A percentile compares a stretch with the other conserved stretches of the same genome.
phyloP scores from a whole-genome alignment of 2,888 invertebrate species.

The Steromphala cineraria region DNA sequence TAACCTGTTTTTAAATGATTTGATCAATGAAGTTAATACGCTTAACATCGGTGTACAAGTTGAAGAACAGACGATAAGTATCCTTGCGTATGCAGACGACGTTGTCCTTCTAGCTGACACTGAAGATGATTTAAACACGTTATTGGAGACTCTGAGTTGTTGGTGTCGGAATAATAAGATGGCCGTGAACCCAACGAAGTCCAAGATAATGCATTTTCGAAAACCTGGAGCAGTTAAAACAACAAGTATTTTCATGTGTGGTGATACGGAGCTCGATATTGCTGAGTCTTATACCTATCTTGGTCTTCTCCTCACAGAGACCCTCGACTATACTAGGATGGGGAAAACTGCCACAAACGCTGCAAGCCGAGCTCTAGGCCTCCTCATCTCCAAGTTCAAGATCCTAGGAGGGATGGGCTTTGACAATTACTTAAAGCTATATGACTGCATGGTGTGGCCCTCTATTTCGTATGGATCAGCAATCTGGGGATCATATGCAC shows the following conservation, averaged over 20 bases:
- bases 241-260: neutral
- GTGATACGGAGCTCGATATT: neutral
- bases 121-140: neutral
- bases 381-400: neutral
- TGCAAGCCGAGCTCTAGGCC: slow-evolving; percentile 8
- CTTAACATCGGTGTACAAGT: neutral
- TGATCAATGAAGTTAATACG: neutral
- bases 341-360: slow-evolving; percentile 2
- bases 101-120: neutral
- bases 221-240: neutral
- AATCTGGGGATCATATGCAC: slow-evolving; percentile 9
- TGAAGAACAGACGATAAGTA: neutral
- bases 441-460: neutral
- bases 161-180: neutral
- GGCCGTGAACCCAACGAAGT: neutral
- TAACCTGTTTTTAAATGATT: neutral
- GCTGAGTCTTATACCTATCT: neutral
- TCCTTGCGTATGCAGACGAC: too few species aligned
- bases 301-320: slow-evolving; percentile 5
- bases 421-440: too few species aligned
- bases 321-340: slow-evolving; percentile 13
- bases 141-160: neutral
- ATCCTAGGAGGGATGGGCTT: too few species aligned
- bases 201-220: slow-evolving; percentile 2
- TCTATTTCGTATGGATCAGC: slow-evolving; percentile 16